phyloP scores from a whole-genome alignment of 1,140 invertebrate genomes.

The Lordiphosa mommai region DNA sequence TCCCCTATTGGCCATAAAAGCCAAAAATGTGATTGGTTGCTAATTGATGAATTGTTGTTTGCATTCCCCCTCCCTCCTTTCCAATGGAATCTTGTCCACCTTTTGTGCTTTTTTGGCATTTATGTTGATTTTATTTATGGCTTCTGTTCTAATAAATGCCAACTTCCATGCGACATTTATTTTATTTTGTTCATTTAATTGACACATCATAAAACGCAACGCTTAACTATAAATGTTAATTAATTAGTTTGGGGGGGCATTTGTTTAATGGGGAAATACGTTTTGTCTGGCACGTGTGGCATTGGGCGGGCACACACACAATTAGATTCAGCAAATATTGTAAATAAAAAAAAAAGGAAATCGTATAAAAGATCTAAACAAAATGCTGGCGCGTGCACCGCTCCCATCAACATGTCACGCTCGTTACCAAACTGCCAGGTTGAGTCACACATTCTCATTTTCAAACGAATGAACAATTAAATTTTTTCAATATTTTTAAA shows the following conservation, averaged over 20 bases:
- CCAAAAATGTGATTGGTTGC: constrained; percentile 7
- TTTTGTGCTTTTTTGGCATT: neutral
- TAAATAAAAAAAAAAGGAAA: neutral
- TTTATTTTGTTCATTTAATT: constrained; percentile 51
- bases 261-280: constrained; percentile 4
- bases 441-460: constrained; percentile 7
- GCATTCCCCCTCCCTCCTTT: neutral
- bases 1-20: constrained; percentile 2
- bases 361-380: neutral
- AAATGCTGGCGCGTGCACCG: constrained; percentile 4
- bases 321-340: neutral
- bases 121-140: neutral
- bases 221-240: constrained; percentile 39
- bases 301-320: neutral
- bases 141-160: neutral
- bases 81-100: neutral
- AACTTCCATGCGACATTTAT: constrained; percentile 2
- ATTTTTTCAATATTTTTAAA: too few species aligned
- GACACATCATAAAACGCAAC: constrained; percentile 55
- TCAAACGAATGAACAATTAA: too few species aligned
- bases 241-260: constrained; percentile 36
- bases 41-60: constrained; percentile 7
- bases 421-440: neutral
- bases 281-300: constrained; percentile 35
- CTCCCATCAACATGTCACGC: constrained; percentile 2